Evolutionary conservation across 2,797 vertebrate species (phyloP).

Genomic region (Arrhamphus sclerolepis): DNA sequence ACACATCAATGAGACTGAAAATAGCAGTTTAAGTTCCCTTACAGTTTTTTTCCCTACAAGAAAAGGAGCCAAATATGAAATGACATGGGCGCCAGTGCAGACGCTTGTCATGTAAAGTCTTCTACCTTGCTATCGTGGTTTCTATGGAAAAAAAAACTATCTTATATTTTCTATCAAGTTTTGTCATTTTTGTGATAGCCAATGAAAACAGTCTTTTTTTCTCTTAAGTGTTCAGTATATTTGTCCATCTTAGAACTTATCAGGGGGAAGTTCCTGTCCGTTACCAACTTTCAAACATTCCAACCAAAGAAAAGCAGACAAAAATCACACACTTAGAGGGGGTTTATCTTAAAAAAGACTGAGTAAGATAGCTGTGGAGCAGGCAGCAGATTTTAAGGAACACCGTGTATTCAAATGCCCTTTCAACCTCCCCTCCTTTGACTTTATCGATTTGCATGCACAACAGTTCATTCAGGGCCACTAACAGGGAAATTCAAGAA

Average conservation of each 20-base stretch:
- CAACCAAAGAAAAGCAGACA: conserved; percentile 1
- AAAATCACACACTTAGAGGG: background rate
- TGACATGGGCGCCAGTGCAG: background rate
- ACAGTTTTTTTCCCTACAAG: no score
- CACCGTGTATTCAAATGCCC: background rate
- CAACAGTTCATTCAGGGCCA: conserved; percentile 31
- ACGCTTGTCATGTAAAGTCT: background rate
- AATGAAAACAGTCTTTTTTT: conserved; percentile 12
- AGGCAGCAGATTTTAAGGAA: conserved; percentile 5
- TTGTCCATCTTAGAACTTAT: conserved; percentile 9
- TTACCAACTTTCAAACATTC: background rate
- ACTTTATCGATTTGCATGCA: conserved; percentile 54
- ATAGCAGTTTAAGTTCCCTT: no score
- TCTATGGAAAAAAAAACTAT: background rate
- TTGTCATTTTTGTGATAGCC: background rate
- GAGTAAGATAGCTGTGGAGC: background rate
- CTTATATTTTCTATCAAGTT: background rate
- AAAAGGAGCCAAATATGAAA: background rate
- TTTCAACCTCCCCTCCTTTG: conserved; percentile 27
- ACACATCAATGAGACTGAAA: no score
- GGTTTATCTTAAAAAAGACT: background rate
- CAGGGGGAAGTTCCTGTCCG: conserved; percentile 6
- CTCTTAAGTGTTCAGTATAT: background rate
- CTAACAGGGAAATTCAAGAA: conserved; percentile 34
- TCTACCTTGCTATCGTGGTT: background rate